Evolutionary conservation across 2,113 vertebrate genomes (phyloP).

Genomic region (Pseudorectes ferrugineus): DNA sequence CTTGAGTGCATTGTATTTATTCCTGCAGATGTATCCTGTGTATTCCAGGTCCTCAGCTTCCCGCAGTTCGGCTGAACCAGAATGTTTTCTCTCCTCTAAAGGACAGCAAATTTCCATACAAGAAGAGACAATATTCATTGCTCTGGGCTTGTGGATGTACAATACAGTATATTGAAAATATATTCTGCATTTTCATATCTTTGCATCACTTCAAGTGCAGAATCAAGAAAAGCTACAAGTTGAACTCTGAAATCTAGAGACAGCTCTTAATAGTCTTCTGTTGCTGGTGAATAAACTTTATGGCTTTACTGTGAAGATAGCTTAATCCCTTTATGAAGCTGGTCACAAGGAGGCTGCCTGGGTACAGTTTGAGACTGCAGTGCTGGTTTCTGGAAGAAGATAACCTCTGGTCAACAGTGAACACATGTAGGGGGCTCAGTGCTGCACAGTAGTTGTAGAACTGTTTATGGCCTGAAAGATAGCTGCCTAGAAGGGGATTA

Average conservation of each 20-base stretch:
- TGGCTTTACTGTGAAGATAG: not conserved
- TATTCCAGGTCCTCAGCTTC: not conserved
- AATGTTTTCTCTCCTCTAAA: not conserved
- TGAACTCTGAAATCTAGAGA: not conserved
- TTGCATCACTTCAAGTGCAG: not conserved
- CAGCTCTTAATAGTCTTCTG: not conserved
- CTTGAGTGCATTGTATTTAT: not conserved
- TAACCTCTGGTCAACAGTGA: not conserved
- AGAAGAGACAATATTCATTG: not conserved
- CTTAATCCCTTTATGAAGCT: not conserved
- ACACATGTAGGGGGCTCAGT: not conserved
- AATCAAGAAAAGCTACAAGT: not conserved
- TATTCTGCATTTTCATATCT: not conserved
- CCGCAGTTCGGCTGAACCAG: not conserved
- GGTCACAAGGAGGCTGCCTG: not conserved
- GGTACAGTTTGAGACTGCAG: not conserved
- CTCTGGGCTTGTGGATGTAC: not conserved
- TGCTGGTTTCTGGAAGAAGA: not conserved
- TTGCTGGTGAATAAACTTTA: not conserved
- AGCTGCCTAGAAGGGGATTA: not conserved
- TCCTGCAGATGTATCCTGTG: not conserved
- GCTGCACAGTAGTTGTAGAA: not conserved
- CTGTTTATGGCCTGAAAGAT: not conserved
- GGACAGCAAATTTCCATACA: not conserved
- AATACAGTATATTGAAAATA: not conserved